Percentiles rank a stretch among this genome's conserved stretches.
Evolutionary conservation across 2,797 vertebrate genomes (phyloP).

Genomic region (Mastacembelus armatus): DNA sequence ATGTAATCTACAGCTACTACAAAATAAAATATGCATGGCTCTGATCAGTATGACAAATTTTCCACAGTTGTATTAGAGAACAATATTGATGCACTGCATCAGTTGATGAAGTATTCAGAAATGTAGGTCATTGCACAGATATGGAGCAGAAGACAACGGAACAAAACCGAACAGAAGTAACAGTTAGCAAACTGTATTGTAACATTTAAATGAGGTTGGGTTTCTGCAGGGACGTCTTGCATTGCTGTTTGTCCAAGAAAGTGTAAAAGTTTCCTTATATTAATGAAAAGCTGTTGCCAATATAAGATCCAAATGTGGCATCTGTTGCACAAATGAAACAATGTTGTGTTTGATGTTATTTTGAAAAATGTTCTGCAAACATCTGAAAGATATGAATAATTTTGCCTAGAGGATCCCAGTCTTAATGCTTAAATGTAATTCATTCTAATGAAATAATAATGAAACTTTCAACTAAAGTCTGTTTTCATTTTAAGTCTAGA

Average conservation of each 20-base stretch:
- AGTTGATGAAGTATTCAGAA: slow-evolving; percentile 22
- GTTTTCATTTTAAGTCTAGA: neutral
- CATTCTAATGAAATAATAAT: slow-evolving; percentile 5
- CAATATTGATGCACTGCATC: slow-evolving; percentile 14
- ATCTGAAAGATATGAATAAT: slow-evolving; percentile 14
- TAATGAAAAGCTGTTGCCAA: slow-evolving; percentile 21
- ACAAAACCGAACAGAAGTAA: slow-evolving; percentile 4
- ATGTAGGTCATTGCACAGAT: slow-evolving; percentile 52
- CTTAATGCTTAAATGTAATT: neutral
- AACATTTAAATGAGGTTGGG: slow-evolving; percentile 18
- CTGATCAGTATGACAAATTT: slow-evolving; percentile 17
- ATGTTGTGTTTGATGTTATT: slow-evolving; percentile 18
- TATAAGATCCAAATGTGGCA: slow-evolving; percentile 7
- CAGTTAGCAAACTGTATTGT: too few relatives aligned
- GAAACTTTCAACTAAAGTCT: neutral
- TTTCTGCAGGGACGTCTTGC: slow-evolving; percentile 25
- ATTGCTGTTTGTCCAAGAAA: slow-evolving; percentile 19
- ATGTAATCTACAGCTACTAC: slow-evolving; percentile 21
- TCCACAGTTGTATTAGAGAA: neutral
- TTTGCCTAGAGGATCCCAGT: neutral
- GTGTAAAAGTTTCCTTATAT: slow-evolving; percentile 7
- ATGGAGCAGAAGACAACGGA: neutral
- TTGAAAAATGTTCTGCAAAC: slow-evolving; percentile 11
- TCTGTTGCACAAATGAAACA: neutral
- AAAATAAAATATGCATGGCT: slow-evolving; percentile 18